Conservation (phyloP, 2,888 invertebrate species). For the Chrysotoxum bicinctum region DNA sequence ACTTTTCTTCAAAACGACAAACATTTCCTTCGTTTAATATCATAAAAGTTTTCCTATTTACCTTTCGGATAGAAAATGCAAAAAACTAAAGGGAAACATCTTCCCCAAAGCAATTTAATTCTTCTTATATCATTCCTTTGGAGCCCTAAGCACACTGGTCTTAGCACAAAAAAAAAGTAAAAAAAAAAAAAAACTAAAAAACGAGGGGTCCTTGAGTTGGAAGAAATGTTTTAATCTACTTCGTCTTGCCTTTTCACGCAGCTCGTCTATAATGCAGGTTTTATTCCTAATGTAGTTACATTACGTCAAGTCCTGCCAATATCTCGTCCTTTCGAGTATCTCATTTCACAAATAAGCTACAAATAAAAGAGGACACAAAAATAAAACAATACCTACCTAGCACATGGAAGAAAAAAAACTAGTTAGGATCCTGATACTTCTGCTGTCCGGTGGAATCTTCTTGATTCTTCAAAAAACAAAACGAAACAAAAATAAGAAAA, state of each 20-base stretch:
- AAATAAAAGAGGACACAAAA: slow-evolving; percentile 33
- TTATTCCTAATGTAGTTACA: slow-evolving; percentile 40
- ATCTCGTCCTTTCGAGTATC: slow-evolving; percentile 39
- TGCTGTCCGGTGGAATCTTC: neutral
- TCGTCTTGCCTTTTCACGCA: slow-evolving; percentile 16
- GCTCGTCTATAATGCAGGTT: neutral
- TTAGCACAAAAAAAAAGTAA: neutral
- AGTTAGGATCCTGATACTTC: neutral
- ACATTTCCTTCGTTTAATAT: slow-evolving; percentile 32
- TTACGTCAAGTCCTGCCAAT: slow-evolving; percentile 49
- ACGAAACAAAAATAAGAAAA: no score
- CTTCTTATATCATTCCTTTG: slow-evolving; percentile 28
- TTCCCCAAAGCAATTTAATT: slow-evolving; percentile 33
- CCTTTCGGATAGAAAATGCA: slow-evolving; percentile 3
- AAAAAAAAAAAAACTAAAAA: neutral
- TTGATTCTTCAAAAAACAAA: neutral
- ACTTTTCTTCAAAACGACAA: slow-evolving; percentile 5
- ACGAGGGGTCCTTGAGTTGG: slow-evolving; percentile 2
- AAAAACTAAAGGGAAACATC: slow-evolving; percentile 22
- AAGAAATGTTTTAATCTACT: slow-evolving; percentile 57
- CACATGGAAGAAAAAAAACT: neutral
- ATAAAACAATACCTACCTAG: slow-evolving; percentile 6
- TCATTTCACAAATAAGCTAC: slow-evolving; percentile 49
- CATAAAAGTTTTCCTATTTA: slow-evolving; percentile 59
- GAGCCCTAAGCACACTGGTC: slow-evolving; percentile 1